These are phyloP conservation scores for Tribolium madens DNA, from an alignment of 1,140 invertebrate genomes.

Conservation along the genomic window DNA sequence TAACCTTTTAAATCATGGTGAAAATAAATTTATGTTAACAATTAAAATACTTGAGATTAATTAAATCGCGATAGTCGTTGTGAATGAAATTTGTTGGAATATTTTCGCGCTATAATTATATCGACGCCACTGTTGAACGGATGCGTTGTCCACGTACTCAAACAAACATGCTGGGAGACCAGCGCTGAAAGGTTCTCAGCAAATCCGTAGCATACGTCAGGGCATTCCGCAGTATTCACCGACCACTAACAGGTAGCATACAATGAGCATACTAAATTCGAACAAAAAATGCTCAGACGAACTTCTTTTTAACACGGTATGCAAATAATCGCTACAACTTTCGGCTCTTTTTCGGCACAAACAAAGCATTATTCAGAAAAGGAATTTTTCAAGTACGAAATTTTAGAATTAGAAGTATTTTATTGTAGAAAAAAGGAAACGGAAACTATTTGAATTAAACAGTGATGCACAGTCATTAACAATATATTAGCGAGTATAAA, in stretches of 20 bases:
- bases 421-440: not conserved
- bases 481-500: not conserved
- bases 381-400: slow-evolving; percentile 1
- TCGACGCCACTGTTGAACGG: slow-evolving; percentile 53
- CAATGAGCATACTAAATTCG: slow-evolving; percentile 56
- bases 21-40: too few relatives aligned
- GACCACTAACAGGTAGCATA: slow-evolving; percentile 57
- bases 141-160: slow-evolving; percentile 59
- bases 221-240: slow-evolving; percentile 56
- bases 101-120: not conserved
- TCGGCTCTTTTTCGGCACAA: slow-evolving; percentile 15
- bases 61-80: not conserved
- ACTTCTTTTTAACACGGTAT: slow-evolving; percentile 37
- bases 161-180: slow-evolving; percentile 60
- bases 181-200: slow-evolving; percentile 58
- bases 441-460: not conserved
- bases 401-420: not conserved
- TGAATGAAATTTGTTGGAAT: not conserved
- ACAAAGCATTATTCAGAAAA: not conserved
- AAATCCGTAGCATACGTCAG: slow-evolving; percentile 59
- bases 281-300: slow-evolving; percentile 53
- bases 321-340: slow-evolving; percentile 36
- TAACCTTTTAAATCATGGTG: not conserved
- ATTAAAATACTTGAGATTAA: too few relatives aligned
- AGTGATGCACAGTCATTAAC: not conserved